A percentile compares a stretch with the other conserved stretches of the same genome.
Conservation (phyloP, 2,113 vertebrate species). For the Serinus canaria region DNA sequence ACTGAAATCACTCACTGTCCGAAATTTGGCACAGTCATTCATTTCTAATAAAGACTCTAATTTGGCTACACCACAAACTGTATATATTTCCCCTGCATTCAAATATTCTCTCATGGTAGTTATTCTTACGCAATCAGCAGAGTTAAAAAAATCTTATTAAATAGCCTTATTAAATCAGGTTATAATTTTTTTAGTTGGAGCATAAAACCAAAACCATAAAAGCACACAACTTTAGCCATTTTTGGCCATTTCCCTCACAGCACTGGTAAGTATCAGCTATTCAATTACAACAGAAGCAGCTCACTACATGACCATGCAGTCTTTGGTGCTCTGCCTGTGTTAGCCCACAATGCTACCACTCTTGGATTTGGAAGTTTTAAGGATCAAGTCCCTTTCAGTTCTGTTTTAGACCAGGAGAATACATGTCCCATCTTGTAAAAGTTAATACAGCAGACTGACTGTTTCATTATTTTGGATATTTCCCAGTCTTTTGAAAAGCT, state of each 20-base stretch:
- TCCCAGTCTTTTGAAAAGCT: neutral
- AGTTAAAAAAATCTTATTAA: neutral
- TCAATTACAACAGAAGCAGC: neutral
- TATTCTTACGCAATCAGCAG: neutral
- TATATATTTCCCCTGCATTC: neutral
- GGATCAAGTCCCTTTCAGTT: neutral
- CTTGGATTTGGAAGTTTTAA: neutral
- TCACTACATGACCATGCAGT: neutral
- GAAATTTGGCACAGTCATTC: slow-evolving; percentile 22
- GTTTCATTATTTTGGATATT: neutral
- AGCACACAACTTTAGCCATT: neutral
- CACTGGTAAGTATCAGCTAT: neutral
- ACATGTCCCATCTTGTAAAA: neutral
- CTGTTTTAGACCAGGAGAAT: neutral
- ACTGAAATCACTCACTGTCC: slow-evolving; percentile 20
- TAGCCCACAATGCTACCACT: neutral
- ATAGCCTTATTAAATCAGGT: neutral
- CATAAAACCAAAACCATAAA: neutral
- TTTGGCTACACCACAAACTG: neutral
- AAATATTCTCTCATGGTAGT: neutral
- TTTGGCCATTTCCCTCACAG: neutral
- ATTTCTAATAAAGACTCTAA: slow-evolving; percentile 20
- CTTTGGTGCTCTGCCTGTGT: neutral
- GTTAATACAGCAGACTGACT: neutral
- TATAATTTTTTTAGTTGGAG: neutral